phyloP scores from a whole-genome alignment of 2,888 invertebrate genomes.

The Macrosiphum euphorbiae region DNA sequence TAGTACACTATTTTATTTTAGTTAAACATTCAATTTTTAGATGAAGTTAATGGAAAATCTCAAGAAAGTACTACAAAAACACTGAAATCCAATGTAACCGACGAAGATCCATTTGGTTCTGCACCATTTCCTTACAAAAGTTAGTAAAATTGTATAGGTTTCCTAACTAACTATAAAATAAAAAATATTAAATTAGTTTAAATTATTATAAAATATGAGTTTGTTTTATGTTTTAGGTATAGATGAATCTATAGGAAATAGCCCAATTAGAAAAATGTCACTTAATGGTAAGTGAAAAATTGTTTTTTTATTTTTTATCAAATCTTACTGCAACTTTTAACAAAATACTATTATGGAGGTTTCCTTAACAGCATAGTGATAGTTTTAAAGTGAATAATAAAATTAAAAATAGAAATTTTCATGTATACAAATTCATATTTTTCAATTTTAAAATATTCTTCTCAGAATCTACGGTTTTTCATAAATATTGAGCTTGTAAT shows the following conservation, averaged over 20 bases:
- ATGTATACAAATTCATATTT: neutral
- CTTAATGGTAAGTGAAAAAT: slow-evolving; percentile 58
- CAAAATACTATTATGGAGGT: slow-evolving; percentile 23
- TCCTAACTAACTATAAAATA: neutral
- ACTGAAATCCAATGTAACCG: slow-evolving; percentile 71
- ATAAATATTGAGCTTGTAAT: neutral
- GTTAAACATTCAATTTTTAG: slow-evolving; percentile 59
- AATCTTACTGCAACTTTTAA: slow-evolving; percentile 27
- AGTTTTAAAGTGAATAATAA: slow-evolving; percentile 3
- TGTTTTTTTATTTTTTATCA: slow-evolving; percentile 42
- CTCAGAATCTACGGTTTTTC: neutral
- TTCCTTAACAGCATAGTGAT: slow-evolving; percentile 11
- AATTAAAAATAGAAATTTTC: neutral
- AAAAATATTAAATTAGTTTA: neutral
- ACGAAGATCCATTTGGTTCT: slow-evolving; percentile 83
- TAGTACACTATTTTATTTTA: slow-evolving; percentile 48
- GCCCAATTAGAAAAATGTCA: slow-evolving; percentile 41
- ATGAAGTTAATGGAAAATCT: slow-evolving; percentile 54
- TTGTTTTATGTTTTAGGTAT: slow-evolving; percentile 34
- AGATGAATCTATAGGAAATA: slow-evolving; percentile 45
- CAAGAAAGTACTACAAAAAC: slow-evolving; percentile 68
- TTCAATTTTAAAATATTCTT: neutral
- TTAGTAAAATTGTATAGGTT: slow-evolving; percentile 11
- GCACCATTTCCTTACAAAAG: slow-evolving; percentile 75
- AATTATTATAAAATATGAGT: slow-evolving; percentile 16